phyloP scores from a whole-genome alignment of 2,888 invertebrate genomes.

The Aporophyla lueneburgensis region DNA sequence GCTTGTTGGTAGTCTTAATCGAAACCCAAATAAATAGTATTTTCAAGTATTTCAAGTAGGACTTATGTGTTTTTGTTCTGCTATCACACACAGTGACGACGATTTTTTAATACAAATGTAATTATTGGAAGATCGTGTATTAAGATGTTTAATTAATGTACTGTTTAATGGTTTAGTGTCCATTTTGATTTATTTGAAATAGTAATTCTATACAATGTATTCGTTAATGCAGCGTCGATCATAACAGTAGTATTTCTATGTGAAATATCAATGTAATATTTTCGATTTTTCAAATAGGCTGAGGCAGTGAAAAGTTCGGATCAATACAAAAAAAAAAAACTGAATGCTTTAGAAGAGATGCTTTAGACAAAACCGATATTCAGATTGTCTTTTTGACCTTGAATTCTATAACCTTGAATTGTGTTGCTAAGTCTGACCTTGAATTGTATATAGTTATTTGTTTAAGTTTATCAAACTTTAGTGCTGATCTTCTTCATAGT shows the following conservation, averaged over 20 bases:
- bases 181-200: too few relatives aligned
- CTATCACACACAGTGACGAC: not conserved
- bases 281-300: not conserved
- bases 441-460: not conserved
- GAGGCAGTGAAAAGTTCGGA: not conserved
- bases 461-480: not conserved
- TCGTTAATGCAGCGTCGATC: too few relatives aligned
- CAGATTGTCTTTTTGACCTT: not conserved
- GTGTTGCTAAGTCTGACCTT: not conserved
- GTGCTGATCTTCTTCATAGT: not conserved
- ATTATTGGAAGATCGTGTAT: not conserved
- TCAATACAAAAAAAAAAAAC: not conserved
- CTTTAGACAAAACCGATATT: not conserved
- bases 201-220: too few relatives aligned
- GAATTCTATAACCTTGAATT: too few relatives aligned
- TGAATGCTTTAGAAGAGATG: not conserved
- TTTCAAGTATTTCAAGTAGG: not conserved
- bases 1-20: slow-evolving; percentile 6
- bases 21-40: not conserved
- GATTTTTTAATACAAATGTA: not conserved
- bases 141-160: not conserved
- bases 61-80: not conserved
- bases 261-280: not conserved
- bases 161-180: too few relatives aligned
- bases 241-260: not conserved